Evolutionary conservation across 53 echinoderm and acorn worm species (phyloP).

Genomic region (Paelopatides confundens): DNA sequence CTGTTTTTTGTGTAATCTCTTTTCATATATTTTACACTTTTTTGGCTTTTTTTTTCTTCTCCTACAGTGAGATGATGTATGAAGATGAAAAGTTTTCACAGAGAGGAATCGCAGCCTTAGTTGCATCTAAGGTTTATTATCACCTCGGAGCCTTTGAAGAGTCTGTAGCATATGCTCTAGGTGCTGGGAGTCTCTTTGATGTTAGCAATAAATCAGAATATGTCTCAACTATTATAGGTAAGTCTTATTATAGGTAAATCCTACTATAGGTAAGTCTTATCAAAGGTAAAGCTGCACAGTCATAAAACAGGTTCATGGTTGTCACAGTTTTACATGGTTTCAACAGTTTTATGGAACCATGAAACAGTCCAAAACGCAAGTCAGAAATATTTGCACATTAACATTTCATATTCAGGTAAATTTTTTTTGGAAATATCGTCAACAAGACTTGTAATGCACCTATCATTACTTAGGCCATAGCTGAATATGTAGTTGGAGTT

Average conservation of each 20-base stretch:
- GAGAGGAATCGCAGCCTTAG: constrained; percentile 86
- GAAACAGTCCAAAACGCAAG: too few relatives aligned
- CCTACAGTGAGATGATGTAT: constrained; percentile 90
- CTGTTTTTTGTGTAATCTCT: background rate
- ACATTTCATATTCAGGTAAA: too few relatives aligned
- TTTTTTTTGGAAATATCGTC: too few relatives aligned
- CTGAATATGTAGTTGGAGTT: too few relatives aligned
- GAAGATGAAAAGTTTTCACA: constrained; percentile 86
- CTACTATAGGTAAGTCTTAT: constrained; percentile 84
- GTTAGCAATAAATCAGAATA: constrained; percentile 86
- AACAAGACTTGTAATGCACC: too few relatives aligned
- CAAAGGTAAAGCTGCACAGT: too few relatives aligned
- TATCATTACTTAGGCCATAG: too few relatives aligned
- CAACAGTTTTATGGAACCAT: too few relatives aligned
- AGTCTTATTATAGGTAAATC: constrained; percentile 84
- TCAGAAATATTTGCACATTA: too few relatives aligned
- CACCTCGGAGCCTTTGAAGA: constrained; percentile 98
- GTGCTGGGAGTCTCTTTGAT: constrained; percentile 87
- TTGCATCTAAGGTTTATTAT: constrained; percentile 98
- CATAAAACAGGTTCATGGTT: too few relatives aligned
- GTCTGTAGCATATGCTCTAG: constrained; percentile 93
- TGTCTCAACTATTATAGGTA: constrained; percentile 93
- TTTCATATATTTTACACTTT: background rate
- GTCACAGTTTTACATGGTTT: too few relatives aligned
- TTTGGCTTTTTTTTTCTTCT: background rate